Evolutionary conservation across 1,140 invertebrate species (phyloP), one percentile per base, ranked within the genome.

Genomic region (Cherax destructor): DNA sequence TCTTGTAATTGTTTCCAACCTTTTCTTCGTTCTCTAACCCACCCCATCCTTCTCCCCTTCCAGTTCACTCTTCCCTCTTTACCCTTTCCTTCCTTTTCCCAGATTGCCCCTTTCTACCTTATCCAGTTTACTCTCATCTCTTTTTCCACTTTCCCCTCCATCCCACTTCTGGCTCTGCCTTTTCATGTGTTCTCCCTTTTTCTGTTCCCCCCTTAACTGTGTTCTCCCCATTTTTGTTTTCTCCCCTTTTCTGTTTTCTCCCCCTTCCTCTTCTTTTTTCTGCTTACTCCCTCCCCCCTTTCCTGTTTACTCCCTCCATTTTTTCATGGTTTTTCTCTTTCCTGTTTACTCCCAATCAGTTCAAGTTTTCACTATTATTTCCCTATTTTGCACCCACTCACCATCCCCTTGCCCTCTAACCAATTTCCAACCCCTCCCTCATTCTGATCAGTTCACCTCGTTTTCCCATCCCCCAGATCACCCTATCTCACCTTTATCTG

Each of bases 1-100:
- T 86, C 69, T 76, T 76, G 16, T 76, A 59, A 76, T 86, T 77
- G 69, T 77, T 76, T 76, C 69, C 49, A 59, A 52, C 52, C 84
- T 86, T 77, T 77, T 76, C 69, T 86, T 56, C 47, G 21, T 50
- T 50, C 47, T 69, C 52, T 50, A 50, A 41, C 69, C 84, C 69
- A 49, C 21, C 21, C 84, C 52, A 24, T 56, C 41, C 52, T 52
- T 77, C 84, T 76, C 84, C 72, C 72, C 50, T 56, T 49, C 52
- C 52, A 50, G 69, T 76, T 11, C 69, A 59, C 69, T 30, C 74
- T 16, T 49, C 24, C 74, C 47, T 52, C 74, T n/a, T 77, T 50
- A 56, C 74, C 47, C 74, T 77, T 74, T 56, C n/a, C 21, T 52
- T 59, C n/a, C 49, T 86, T 18, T 49, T 86, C 59, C 10, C n/a